These are phyloP conservation scores for Fragum fragum DNA, from an alignment of 2,888 invertebrate genomes.

Conservation along the genomic window DNA sequence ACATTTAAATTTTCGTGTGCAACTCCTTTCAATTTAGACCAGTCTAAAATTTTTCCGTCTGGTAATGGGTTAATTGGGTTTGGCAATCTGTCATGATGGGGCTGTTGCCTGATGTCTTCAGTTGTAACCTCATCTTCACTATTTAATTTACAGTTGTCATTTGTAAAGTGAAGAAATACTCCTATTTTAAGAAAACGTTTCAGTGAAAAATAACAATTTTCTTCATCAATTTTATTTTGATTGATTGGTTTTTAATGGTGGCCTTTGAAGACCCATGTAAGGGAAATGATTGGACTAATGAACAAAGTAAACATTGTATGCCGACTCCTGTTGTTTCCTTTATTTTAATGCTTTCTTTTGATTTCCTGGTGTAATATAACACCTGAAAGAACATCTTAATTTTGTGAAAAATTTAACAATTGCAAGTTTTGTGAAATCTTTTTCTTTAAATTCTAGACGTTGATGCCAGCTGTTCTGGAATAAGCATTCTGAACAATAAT, in stretches of 20 bases:
- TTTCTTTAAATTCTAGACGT: no score
- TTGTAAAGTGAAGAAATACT: background rate
- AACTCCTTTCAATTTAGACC: no score
- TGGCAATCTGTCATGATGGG: no score
- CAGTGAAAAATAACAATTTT: conserved; percentile 34
- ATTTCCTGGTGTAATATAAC: background rate
- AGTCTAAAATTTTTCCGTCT: no score
- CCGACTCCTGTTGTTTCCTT: conserved; percentile 13
- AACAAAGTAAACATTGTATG: conserved; percentile 26
- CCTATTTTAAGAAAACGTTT: conserved; percentile 29
- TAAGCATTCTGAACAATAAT: no score
- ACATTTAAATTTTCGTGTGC: no score
- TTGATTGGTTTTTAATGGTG: conserved; percentile 23
- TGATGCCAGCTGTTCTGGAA: no score
- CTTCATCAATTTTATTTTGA: conserved; percentile 33
- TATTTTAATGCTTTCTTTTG: conserved; percentile 6
- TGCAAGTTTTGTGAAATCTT: background rate
- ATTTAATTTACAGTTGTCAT: conserved; percentile 23
- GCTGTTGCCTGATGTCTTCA: no score
- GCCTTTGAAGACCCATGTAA: conserved; percentile 21
- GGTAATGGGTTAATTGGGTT: no score
- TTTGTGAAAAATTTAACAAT: background rate
- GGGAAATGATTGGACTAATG: conserved; percentile 25
- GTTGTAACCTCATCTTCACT: no score
- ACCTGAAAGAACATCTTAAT: background rate